A percentile compares a stretch with the other conserved stretches of the same genome.
phyloP scores from a whole-genome alignment of 2,888 invertebrate genomes.

The Pyrocoelia pectoralis region DNA sequence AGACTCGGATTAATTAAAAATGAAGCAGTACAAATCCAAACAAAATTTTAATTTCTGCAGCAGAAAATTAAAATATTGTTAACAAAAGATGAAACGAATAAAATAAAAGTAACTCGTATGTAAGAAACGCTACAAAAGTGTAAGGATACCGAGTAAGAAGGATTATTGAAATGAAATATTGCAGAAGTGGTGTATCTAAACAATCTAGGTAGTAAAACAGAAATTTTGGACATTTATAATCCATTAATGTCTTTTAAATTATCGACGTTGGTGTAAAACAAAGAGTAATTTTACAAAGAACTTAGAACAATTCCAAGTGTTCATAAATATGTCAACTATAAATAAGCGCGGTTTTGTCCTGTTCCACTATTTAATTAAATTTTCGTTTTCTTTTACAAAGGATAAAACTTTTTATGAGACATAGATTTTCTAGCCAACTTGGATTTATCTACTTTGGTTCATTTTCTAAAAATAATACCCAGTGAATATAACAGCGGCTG shows the following conservation, averaged over 20 bases:
- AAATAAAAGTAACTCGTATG: too few relatives aligned
- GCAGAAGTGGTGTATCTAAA: too few relatives aligned
- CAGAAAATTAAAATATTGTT: too few relatives aligned
- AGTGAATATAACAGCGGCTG: constrained; percentile 51
- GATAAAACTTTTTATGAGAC: constrained; percentile 40
- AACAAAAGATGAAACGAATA: too few relatives aligned
- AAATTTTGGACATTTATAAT: too few relatives aligned
- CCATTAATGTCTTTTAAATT: background rate
- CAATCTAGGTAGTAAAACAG: too few relatives aligned
- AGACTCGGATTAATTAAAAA: too few relatives aligned
- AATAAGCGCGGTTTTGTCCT: background rate
- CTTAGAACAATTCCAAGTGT: background rate
- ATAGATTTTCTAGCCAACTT: constrained; percentile 36
- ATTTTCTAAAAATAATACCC: constrained; percentile 58
- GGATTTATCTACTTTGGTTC: constrained; percentile 57
- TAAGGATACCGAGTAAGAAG: too few relatives aligned
- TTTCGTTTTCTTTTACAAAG: constrained; percentile 20
- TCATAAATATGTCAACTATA: constrained; percentile 2
- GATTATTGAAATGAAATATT: too few relatives aligned
- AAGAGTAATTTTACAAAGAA: constrained; percentile 1
- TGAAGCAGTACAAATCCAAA: too few relatives aligned
- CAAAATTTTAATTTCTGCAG: too few relatives aligned
- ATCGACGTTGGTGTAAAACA: background rate
- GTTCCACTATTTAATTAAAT: constrained; percentile 11
- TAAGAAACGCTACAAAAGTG: too few relatives aligned